Evolutionary conservation across 1,140 invertebrate species (phyloP).

Genomic region (Drosophila nigromelanica): DNA sequence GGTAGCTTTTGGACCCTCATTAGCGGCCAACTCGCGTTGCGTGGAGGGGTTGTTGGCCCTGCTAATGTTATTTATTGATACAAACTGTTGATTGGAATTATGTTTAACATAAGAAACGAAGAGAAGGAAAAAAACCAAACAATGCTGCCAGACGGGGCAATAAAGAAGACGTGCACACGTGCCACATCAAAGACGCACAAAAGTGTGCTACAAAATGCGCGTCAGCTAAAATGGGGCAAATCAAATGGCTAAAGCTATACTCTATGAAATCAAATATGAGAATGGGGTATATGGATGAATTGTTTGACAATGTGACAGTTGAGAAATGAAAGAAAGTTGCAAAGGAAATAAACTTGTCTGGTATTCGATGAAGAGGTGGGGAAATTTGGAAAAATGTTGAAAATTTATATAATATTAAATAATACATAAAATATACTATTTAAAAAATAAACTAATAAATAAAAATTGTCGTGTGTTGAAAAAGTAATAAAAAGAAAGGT

Average conservation of each 20-base stretch:
- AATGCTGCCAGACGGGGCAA: slow-evolving; percentile 10
- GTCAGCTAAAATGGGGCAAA: slow-evolving; percentile 41
- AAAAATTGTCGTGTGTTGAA: no score
- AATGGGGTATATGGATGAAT: not conserved
- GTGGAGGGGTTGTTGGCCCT: slow-evolving; percentile 9
- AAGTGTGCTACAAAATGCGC: slow-evolving; percentile 35
- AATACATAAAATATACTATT: no score
- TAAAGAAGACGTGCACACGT: slow-evolving; percentile 14
- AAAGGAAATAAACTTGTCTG: no score
- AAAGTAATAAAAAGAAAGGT: no score
- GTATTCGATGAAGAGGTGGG: no score
- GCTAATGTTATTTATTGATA: slow-evolving; percentile 67
- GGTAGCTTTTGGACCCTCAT: slow-evolving; percentile 54
- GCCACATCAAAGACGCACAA: slow-evolving; percentile 21
- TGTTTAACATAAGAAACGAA: slow-evolving; percentile 33
- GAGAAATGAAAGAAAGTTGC: no score
- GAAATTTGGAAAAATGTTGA: no score
- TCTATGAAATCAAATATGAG: not conserved
- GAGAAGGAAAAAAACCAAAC: slow-evolving; percentile 8
- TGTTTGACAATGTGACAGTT: not conserved
- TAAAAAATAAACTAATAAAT: no score
- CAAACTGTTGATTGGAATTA: slow-evolving; percentile 73
- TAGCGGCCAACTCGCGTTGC: slow-evolving; percentile 23
- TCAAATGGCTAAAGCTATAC: slow-evolving; percentile 6
- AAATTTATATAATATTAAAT: no score